Evolutionary conservation across 2,113 vertebrate genomes (phyloP), one percentile per base, ranked within the genome.

Genomic region (Ageneiosus marmoratus): DNA sequence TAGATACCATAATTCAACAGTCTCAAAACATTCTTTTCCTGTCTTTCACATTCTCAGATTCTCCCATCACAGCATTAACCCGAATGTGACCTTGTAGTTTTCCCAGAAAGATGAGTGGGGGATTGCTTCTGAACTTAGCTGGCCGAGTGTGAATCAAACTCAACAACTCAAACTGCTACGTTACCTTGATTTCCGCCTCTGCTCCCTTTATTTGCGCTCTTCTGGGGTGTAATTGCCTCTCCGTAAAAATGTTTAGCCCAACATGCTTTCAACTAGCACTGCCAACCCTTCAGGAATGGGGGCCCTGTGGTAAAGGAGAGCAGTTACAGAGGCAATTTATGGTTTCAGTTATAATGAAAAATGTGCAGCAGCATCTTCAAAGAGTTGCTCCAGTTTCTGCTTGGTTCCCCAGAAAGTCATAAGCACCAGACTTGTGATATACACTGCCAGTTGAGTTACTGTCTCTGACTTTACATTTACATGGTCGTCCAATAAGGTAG

Each of bases 51-150:
- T 44, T 85, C 74, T 80, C 55, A 22, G 74, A 77, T 87, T 85
- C 75, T 86, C 82, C 86, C 88, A 82, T 82, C 86, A 65, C 75
- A 41, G 85, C 87, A 87, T 51, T 58, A 89, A 55, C 44, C 76
- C 13, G 60, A 29, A 53, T 56, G 50, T 83, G 85, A 86, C 81
- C 77, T 86, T 86, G 83, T 48, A 24, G 56, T 58, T 79, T 83
- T 58, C 63, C 67, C 27, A 62, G 48, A 1, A 77, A 53, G n/a
- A 0, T 37, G 48, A 74, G 84, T 46, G 48, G 65, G 78, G 37
- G 24, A 70, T 67, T 75, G 37, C 62, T 80, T 70, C 46, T 56
- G 51, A 44, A 22, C 60, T 76, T 80, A 79, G 75, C 76, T 65
- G 84, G 48, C 18, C 20, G 15, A 70, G 24, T 51, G 32, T 50